These are phyloP conservation scores for Tapera naevia DNA, from an alignment of 2,797 vertebrate genomes.

Conservation along the genomic window DNA sequence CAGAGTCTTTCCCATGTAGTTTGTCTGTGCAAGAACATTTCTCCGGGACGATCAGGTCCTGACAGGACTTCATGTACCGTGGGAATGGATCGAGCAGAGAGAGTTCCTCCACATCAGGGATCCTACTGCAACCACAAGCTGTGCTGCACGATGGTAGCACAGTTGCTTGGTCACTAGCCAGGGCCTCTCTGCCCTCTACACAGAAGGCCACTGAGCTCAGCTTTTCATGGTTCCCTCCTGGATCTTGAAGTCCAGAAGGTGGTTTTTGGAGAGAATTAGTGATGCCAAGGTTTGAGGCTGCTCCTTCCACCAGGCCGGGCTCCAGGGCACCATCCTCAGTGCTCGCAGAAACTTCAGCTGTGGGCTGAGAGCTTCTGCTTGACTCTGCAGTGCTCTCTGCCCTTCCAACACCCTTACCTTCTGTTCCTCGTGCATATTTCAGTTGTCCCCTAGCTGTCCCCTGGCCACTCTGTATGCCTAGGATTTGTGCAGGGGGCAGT, in stretches of 20 bases:
- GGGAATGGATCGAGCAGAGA: constrained; percentile 81
- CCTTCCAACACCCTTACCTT: constrained; percentile 61
- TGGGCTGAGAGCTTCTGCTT: constrained; percentile 34
- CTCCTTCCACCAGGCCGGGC: constrained; percentile 55
- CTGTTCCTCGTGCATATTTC: constrained; percentile 71
- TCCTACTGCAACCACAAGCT: constrained; percentile 66
- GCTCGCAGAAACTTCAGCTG: constrained; percentile 56
- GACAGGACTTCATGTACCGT: constrained; percentile 81
- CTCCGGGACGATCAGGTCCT: constrained; percentile 78
- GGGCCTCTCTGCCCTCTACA: constrained; percentile 27
- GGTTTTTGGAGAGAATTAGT: constrained; percentile 49
- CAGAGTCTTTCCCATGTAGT: constrained; percentile 16
- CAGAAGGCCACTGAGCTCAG: neutral
- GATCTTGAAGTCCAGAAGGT: constrained; percentile 62
- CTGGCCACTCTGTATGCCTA: constrained; percentile 87
- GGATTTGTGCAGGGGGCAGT: constrained; percentile 91
- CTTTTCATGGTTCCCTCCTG: constrained; percentile 56
- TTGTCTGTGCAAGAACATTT: constrained; percentile 70
- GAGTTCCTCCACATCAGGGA: constrained; percentile 76
- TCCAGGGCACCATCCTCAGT: constrained; percentile 73
- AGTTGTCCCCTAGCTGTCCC: constrained; percentile 77
- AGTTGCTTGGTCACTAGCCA: neutral
- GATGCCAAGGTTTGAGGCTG: constrained; percentile 39
- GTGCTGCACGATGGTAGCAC: neutral
- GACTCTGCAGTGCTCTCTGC: constrained; percentile 52